These are phyloP conservation scores for Muscicapa adusta DNA, from an alignment of 2,113 vertebrate genomes.

Conservation along the genomic window DNA sequence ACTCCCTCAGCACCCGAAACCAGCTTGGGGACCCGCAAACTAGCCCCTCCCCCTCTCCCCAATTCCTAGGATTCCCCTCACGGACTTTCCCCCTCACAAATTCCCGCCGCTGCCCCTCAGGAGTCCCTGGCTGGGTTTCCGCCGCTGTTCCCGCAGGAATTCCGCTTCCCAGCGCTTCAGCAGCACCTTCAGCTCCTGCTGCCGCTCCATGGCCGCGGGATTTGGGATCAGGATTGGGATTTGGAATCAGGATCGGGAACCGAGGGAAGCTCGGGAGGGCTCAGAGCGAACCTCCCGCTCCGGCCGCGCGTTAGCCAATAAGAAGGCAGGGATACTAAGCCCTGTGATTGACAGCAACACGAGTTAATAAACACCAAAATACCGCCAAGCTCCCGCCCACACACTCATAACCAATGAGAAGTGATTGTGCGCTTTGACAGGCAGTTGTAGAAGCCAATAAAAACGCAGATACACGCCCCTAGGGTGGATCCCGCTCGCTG, in stretches of 20 bases:
- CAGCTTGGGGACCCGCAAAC: neutral
- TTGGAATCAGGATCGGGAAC: too few species aligned
- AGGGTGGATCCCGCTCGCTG: rapidly evolving
- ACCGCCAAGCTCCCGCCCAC: rapidly evolving
- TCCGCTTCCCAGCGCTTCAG: too few species aligned
- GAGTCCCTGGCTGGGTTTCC: too few species aligned
- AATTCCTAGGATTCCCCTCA: too few species aligned
- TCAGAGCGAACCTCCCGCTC: neutral
- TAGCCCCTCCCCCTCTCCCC: too few species aligned
- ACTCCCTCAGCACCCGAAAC: too few species aligned
- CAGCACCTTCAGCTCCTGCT: too few species aligned
- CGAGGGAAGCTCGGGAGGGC: neutral
- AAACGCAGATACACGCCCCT: rapidly evolving
- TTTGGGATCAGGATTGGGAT: too few species aligned
- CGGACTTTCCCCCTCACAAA: too few species aligned
- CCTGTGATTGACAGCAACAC: rapidly evolving
- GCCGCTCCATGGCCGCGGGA: too few species aligned
- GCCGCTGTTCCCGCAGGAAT: too few species aligned
- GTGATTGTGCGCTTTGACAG: rapidly evolving
- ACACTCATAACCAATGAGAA: rapidly evolving
- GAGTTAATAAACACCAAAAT: rapidly evolving
- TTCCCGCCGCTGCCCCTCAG: too few species aligned
- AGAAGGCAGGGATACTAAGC: rapidly evolving
- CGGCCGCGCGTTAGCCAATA: neutral
- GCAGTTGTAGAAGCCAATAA: rapidly evolving